phyloP scores from a whole-genome alignment of 2,888 invertebrate species.

The Pristionchus entomophagus region DNA sequence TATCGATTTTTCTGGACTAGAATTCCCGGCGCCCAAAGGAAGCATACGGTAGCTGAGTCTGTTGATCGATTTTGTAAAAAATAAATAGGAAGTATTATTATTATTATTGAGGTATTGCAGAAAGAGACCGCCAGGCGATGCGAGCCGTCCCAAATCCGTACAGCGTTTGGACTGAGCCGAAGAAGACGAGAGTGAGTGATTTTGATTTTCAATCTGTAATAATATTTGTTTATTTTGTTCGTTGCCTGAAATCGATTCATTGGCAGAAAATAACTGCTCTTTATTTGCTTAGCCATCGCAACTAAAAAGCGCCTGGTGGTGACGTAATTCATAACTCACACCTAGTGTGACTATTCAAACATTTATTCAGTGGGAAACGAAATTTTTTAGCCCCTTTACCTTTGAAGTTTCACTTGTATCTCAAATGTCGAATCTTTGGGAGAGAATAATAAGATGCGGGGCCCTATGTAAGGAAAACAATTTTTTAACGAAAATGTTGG shows the following conservation, averaged over 20 bases:
- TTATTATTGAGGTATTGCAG: not conserved
- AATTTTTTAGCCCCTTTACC: too few species aligned
- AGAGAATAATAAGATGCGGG: too few species aligned
- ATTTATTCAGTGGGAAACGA: constrained; percentile 19
- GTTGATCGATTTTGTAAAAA: too few species aligned
- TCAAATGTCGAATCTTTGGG: too few species aligned
- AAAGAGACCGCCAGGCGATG: constrained; percentile 39
- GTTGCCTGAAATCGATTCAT: not conserved
- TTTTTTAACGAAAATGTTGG: too few species aligned
- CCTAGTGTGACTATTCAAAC: not conserved
- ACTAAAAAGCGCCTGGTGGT: not conserved
- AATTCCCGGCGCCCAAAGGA: not conserved
- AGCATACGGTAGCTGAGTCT: too few species aligned
- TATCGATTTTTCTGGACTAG: not conserved
- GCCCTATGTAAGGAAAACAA: too few species aligned
- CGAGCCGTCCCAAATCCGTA: constrained; percentile 40
- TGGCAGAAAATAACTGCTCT: not conserved
- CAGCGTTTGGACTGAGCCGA: constrained; percentile 46
- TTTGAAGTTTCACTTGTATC: too few species aligned
- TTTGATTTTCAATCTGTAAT: not conserved
- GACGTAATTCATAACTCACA: not conserved
- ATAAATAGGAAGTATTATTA: not conserved
- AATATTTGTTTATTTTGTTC: not conserved
- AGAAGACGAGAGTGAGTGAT: constrained; percentile 36
- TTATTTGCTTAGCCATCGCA: not conserved